Evolutionary conservation across 2,797 vertebrate species (phyloP), one percentile per base, ranked within the genome.

Genomic region (Pangasius djambal): DNA sequence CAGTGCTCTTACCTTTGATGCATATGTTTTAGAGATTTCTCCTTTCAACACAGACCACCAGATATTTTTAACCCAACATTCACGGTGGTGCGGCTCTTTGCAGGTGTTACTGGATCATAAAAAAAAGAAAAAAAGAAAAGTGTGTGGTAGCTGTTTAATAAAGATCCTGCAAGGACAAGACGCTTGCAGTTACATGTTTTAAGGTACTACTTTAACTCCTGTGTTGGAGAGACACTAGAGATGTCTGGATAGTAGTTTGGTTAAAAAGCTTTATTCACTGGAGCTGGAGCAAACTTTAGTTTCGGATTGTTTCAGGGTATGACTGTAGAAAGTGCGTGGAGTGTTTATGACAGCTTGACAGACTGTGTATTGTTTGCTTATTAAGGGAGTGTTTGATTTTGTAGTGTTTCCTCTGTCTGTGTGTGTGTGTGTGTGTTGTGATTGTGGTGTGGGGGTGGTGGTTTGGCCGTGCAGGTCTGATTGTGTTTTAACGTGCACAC

Each of bases 141-240:
- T 16, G 15, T 2, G 44, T 28, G 69, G 18, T 22, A 34, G n/a
- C 28, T 63, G 48, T 52, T 88, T 85, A 65, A 55, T 72, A 84
- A 61, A 18, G 79, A 31, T n/a, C 52, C 74, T 79, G 13, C 57
- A 12, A 69, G 52, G 25, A 37, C 63, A n/a, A 50, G 79, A 22
- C 65, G n/a, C 82, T 57, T 85, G 85, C 75, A 63, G 65, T 83
- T 83, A 44, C 75, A 70, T 48, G 82, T 77, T 52, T 82, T 55
- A 72, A 40, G n/a, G 70, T 87, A 48, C 81, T 87, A 44, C 37
- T 44, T 55, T 65, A 52, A 28, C n/a, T n/a, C 15, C 3, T 83
- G n/a, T 10, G 7, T 16, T 48, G 3, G 40, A 31, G 52, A 57
- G n/a, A 59, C 18, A 37, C 18, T 63, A 9, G 37, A 31, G 9